A percentile compares a stretch with the other conserved stretches of the same genome.
Evolutionary conservation across 2,797 vertebrate species (phyloP).

Genomic region (Halcyon smyrnensis): DNA sequence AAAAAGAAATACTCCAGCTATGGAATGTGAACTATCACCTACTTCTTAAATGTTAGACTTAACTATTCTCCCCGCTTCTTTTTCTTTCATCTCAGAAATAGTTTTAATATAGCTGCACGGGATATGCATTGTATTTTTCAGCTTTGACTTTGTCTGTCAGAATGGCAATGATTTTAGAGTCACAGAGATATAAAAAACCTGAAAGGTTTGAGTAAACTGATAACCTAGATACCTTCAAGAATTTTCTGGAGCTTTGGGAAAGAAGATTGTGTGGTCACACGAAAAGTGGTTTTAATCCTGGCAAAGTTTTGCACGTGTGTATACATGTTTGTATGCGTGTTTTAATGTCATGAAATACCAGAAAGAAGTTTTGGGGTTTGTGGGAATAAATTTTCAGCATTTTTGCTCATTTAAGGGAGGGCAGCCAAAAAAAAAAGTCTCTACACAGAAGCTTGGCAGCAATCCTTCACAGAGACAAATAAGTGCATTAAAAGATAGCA

Average conservation of each 20-base stretch:
- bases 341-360: conserved; percentile 32
- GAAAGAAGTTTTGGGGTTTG: conserved; percentile 18
- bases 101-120: background rate
- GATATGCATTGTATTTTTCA: background rate
- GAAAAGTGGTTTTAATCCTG: background rate
- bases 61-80: background rate
- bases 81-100: background rate
- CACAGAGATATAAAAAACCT: background rate
- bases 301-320: background rate
- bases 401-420: conserved; percentile 59
- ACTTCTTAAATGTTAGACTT: background rate
- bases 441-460: conserved; percentile 60
- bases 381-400: conserved; percentile 58
- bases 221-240: background rate
- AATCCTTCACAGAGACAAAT: conserved; percentile 33
- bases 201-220: background rate
- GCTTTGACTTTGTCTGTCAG: conserved; percentile 8
- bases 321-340: background rate
- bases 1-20: background rate
- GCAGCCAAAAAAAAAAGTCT: conserved; percentile 20
- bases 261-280: background rate
- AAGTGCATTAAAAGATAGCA: conserved; percentile 48
- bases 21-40: conserved; percentile 25
- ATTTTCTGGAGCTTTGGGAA: background rate
- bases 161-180: background rate